Evolutionary conservation across 1,140 invertebrate genomes (phyloP).

Genomic region (Gonatopus flavifemur): DNA sequence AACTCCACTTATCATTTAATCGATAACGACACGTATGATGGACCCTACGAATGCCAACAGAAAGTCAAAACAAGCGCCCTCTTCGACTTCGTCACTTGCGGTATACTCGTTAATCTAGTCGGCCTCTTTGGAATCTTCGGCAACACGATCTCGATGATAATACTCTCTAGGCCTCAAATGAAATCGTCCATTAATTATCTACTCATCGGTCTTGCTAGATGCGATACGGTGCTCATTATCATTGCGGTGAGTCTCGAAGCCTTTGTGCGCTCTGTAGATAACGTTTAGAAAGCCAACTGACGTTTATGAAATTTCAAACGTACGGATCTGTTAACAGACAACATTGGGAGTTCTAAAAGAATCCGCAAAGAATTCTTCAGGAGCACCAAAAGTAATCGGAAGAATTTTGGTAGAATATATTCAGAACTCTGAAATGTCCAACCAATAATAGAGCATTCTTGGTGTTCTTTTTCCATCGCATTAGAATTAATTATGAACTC

Average conservation of each 20-base stretch:
- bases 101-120: conserved; percentile 79
- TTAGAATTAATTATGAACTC: too few species aligned
- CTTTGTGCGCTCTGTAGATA: not conserved
- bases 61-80: conserved; percentile 58
- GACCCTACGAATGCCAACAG: conserved; percentile 48
- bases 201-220: conserved; percentile 85
- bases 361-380: too few species aligned
- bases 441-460: too few species aligned
- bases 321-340: too few species aligned
- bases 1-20: conserved; percentile 21
- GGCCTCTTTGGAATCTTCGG: conserved; percentile 85
- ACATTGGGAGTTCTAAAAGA: too few species aligned
- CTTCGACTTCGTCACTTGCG: conserved; percentile 81
- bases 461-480: too few species aligned
- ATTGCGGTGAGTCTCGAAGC: conserved; percentile 63
- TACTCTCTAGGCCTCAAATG: conserved; percentile 90
- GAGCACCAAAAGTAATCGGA: too few species aligned
- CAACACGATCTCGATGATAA: conserved; percentile 87
- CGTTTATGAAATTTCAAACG: not conserved
- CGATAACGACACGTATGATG: not conserved
- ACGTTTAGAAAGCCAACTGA: not conserved
- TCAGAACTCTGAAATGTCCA: too few species aligned
- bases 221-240: conserved; percentile 86
- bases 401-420: too few species aligned
- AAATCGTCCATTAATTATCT: conserved; percentile 92